phyloP scores from a whole-genome alignment of 2,797 vertebrate species.

The Chloroceryle amazona region DNA sequence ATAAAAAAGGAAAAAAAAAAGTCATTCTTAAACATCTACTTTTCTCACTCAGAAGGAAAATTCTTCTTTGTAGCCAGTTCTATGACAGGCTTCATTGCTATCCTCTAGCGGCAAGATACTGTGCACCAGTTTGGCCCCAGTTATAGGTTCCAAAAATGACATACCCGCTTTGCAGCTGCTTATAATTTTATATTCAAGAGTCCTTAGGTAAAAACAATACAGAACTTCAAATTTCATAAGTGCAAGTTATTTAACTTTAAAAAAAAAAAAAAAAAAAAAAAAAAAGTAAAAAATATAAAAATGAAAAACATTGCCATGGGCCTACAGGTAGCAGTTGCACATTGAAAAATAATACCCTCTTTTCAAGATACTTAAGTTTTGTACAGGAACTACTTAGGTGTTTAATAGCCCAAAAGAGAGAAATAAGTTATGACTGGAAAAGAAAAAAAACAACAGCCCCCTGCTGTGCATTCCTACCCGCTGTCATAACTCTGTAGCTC shows the following conservation, averaged over 20 bases:
- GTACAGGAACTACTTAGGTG: neutral
- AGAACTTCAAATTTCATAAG: neutral
- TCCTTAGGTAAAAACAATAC: neutral
- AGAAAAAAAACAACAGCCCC: too few relatives aligned
- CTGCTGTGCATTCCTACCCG: neutral
- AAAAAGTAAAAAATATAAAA: neutral
- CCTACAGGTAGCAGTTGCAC: neutral
- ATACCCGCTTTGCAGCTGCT: neutral
- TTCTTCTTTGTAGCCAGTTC: neutral
- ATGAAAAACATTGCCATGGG: neutral
- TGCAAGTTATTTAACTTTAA: neutral
- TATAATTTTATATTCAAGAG: neutral
- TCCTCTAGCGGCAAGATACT: neutral
- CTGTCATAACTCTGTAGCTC: neutral
- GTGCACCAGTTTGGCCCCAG: neutral
- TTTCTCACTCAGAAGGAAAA: neutral
- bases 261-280: neutral
- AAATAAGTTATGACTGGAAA: neutral
- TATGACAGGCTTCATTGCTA: neutral
- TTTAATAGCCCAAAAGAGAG: neutral
- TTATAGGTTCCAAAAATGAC: neutral
- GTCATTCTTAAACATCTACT: neutral
- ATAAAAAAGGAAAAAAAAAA: neutral
- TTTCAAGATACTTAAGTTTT: neutral
- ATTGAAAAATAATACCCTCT: neutral